A percentile compares a stretch with the other conserved stretches of the same genome.
Evolutionary conservation across 2,113 vertebrate genomes (phyloP).

Genomic region (Scomber scombrus): DNA sequence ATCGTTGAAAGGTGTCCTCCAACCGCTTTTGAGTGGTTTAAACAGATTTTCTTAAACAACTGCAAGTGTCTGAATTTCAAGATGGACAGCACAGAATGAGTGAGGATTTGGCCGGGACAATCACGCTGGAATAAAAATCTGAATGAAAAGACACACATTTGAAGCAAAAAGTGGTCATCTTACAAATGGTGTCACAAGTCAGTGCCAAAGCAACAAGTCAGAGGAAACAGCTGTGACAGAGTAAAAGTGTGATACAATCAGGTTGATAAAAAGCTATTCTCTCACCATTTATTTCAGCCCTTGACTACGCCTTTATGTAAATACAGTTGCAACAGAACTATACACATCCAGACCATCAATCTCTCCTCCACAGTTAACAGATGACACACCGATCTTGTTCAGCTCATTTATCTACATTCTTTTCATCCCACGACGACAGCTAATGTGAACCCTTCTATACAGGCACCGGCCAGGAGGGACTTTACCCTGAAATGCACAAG

Average conservation of each 20-base stretch:
- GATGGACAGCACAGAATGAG: neutral
- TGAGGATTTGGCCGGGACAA: neutral
- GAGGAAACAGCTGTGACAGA: slow-evolving; percentile 1
- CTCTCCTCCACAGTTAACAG: slow-evolving; percentile 11
- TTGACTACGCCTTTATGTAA: slow-evolving; percentile 41
- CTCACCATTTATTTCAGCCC: slow-evolving; percentile 6
- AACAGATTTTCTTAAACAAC: slow-evolving; percentile 21
- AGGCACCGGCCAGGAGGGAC: slow-evolving; percentile 22
- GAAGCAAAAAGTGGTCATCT: slow-evolving; percentile 24
- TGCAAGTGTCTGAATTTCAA: slow-evolving; percentile 31
- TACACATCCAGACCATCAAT: slow-evolving; percentile 21
- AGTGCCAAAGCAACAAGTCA: slow-evolving; percentile 30
- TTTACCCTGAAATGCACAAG: slow-evolving; percentile 39
- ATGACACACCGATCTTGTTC: slow-evolving; percentile 33
- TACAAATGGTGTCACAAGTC: slow-evolving; percentile 5
- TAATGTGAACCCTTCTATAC: slow-evolving; percentile 26
- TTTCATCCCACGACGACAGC: slow-evolving; percentile 69
- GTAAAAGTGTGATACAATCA: slow-evolving; percentile 47
- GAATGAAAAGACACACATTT: slow-evolving; percentile 19
- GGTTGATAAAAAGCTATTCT: slow-evolving; percentile 49
- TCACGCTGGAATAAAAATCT: neutral
- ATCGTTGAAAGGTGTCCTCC: neutral
- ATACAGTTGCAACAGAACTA: slow-evolving; percentile 26
- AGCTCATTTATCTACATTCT: slow-evolving; percentile 37
- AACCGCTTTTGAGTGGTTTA: slow-evolving; percentile 36